Base-by-base conservation (phyloP, 2,797 vertebrate genomes). In the Dromococcyx pavoninus region DNA sequence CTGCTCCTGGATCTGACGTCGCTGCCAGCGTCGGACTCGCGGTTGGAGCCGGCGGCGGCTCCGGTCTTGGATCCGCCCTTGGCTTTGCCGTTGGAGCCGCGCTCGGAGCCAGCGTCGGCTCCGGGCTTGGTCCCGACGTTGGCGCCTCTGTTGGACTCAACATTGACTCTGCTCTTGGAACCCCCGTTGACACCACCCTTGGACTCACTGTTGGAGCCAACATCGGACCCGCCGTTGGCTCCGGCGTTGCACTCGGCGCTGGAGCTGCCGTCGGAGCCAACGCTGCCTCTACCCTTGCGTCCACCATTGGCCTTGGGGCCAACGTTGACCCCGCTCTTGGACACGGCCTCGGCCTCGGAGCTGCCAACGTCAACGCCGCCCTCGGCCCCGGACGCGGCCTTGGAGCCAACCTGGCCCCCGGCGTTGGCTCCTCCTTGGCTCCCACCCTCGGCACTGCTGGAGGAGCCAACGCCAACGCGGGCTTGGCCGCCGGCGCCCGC, bases 121-220 rank as follows among this genome's bases (percentile, higher is more conserved):
- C 86, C 0, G 17, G n/a, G 3, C 86, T 89, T 3, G 91, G 57
- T 3, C 50, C 74, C 0, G 69, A 73, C 1, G 5, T 79, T 1
- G 57, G 76, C 30, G 6, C 53, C 21, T 0, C 11, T 2, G 14
- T 54, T 1, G 41, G 65, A 8, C 53, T 33, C 7, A 12, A 21
- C 46, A 6, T 57, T 8, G 67, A n/a, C 21, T 19, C 88, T 3
- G 9, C 39, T 18, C 27, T 58, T 7, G 84, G 57, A 35, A 19
- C 43, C 21, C 2, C 10, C 2, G 10, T 65, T 3, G 75, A 65
- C 21, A 5, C 73, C 2, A 1, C 14, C 24, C 18, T 17, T 22
- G 46, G 46, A 46, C 8, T 17, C 22, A 33, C 74, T 1, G 10
- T 15, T 3, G 70, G 70, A 74, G 15, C 57, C 17, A 23, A 4